Evolutionary conservation across 1,140 invertebrate species (phyloP), one percentile per base, ranked within the genome.

Genomic region (Polypedilum pembai): DNA sequence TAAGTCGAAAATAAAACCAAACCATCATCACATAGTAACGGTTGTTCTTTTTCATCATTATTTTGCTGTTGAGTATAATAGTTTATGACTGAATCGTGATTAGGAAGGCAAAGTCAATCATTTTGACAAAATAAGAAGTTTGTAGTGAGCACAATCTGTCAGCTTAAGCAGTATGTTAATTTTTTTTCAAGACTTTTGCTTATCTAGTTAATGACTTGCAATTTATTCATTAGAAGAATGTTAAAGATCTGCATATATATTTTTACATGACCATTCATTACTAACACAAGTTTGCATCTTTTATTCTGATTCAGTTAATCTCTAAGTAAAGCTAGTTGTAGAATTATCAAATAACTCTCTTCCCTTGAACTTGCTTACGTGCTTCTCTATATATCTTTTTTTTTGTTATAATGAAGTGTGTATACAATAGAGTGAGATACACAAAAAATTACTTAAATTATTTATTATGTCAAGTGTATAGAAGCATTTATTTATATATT

Each of bases 361-460:
- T 56, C 15, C 65, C 65, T 69, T 69, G 65, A 69, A 69, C 7
- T 69, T 18, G 65, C 20, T 20, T 69, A 69, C 65, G 65, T 69
- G 65, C 8, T 3, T 69, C 18, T 69, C 12, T 56, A 56, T 56
- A 12, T n/a, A n/a, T n/a, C n/a, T n/a, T n/a, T 2, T 69, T 21
- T 69, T 69, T 21, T 20, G 17, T 69, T 69, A 18, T 69, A 69
- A 69, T 69, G 65, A 18, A 56, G 45, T 56, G 24, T 33, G 24
- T 33, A n/a, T 56, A 56, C 45, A 56, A 56, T 56, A 15, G 45
- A 56, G 45, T 15, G 12, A 56, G 15, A n/a, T 15, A 56, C n/a
- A 15, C 12, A 56, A 56, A 56, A 45, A 45, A 15, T 8, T n/a
- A 21, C 65, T 69, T 69, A n/a, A 69, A 69, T 69, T 69, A 18